These are phyloP conservation scores for Gymnarchus niloticus DNA, from an alignment of 2,113 vertebrate species.

Conservation along the genomic window DNA sequence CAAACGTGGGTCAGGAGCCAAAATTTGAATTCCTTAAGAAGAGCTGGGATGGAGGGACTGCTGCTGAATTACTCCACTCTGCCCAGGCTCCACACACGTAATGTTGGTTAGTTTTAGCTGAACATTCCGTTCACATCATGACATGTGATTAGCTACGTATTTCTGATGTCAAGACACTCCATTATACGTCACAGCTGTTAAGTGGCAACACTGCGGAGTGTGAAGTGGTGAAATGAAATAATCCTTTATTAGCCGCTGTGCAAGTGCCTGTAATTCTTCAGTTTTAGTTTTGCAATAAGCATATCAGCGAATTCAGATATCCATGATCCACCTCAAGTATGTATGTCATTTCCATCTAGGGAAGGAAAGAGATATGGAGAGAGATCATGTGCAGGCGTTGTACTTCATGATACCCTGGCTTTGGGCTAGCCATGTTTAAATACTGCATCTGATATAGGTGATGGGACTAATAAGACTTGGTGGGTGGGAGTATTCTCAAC, in stretches of 20 bases:
- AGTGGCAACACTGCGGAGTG: not conserved
- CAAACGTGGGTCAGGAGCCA: not conserved
- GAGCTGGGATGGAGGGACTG: not conserved
- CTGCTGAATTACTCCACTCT: not conserved
- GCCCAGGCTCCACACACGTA: not conserved
- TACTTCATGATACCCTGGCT: not conserved
- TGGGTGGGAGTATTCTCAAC: too few relatives aligned
- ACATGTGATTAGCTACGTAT: not conserved
- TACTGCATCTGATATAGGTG: not conserved
- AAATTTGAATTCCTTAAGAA: constrained; percentile 1
- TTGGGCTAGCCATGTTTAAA: not conserved
- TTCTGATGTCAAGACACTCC: not conserved
- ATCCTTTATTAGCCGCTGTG: too few relatives aligned
- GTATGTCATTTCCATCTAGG: not conserved
- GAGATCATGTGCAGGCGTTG: not conserved
- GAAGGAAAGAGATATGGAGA: not conserved
- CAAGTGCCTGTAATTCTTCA: too few relatives aligned
- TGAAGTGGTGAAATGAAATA: not conserved
- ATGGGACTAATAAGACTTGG: too few relatives aligned
- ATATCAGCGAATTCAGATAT: not conserved
- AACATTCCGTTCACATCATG: not conserved
- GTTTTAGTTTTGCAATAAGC: too few relatives aligned
- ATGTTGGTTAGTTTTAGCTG: not conserved
- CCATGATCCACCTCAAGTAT: too few relatives aligned
- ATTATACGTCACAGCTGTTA: not conserved